phyloP scores from a whole-genome alignment of 2,888 invertebrate species.

The Clitarchus hookeri region DNA sequence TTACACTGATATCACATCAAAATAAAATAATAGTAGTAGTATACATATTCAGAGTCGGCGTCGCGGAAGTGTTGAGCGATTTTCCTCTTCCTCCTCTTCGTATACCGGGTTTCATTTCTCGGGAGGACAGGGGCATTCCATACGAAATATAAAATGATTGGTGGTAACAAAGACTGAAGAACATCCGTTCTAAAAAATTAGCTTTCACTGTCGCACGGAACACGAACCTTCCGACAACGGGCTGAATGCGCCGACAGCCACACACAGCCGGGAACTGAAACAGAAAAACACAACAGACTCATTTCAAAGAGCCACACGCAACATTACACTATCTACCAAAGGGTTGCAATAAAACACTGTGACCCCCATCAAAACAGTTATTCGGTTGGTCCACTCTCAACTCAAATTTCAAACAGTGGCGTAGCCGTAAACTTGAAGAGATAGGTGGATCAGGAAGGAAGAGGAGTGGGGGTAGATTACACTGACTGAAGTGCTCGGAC shows the following conservation, averaged over 20 bases:
- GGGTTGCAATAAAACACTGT: too few species aligned
- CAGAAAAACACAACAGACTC: not conserved
- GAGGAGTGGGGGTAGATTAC: too few species aligned
- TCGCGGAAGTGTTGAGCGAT: slow-evolving; percentile 17
- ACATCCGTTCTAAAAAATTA: slow-evolving; percentile 6
- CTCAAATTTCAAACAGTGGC: too few species aligned
- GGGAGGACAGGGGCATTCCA: not conserved
- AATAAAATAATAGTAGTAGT: slow-evolving; percentile 10
- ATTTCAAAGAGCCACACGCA: not conserved
- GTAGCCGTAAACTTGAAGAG: too few species aligned
- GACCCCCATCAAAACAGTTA: too few species aligned
- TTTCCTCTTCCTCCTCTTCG: slow-evolving; percentile 20
- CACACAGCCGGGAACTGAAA: not conserved
- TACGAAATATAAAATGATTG: slow-evolving; percentile 14
- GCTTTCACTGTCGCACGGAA: slow-evolving; percentile 1
- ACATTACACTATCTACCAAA: too few species aligned
- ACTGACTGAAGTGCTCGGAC: too few species aligned
- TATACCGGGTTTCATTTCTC: slow-evolving; percentile 24
- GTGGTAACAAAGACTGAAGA: slow-evolving; percentile 14
- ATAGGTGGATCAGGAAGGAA: too few species aligned
- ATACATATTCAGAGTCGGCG: not conserved
- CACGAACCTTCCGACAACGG: slow-evolving; percentile 14
- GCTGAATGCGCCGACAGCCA: slow-evolving; percentile 2
- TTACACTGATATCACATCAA: slow-evolving; percentile 14
- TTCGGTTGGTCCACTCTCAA: too few species aligned